phyloP scores from a whole-genome alignment of 2,113 vertebrate genomes.

The Muscicapa adusta region DNA sequence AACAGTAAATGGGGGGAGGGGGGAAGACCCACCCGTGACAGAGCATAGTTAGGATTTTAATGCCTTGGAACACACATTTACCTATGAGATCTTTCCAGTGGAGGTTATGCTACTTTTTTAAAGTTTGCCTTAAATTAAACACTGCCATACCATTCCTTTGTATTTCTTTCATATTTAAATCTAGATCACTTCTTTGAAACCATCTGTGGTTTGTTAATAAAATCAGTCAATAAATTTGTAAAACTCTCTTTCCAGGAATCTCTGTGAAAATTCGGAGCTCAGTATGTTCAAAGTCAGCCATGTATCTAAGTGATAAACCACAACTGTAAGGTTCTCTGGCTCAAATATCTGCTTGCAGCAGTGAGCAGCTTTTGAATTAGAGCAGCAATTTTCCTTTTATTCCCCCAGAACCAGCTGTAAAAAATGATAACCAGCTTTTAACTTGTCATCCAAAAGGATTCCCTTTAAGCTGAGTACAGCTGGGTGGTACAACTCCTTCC shows the following conservation, averaged over 20 bases:
- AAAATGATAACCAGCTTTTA: slow-evolving; percentile 54
- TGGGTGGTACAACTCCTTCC: neutral
- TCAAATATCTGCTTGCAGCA: slow-evolving; percentile 21
- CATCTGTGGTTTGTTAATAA: neutral
- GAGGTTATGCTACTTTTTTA: neutral
- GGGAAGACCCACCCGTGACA: no score
- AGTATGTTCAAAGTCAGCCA: slow-evolving; percentile 18
- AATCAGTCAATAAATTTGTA: neutral
- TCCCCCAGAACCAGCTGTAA: slow-evolving; percentile 33
- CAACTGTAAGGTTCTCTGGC: neutral
- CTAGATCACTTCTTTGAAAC: neutral
- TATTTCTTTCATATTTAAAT: neutral
- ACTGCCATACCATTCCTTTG: neutral
- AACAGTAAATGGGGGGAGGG: neutral
- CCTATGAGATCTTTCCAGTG: neutral
- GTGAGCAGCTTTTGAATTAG: slow-evolving; percentile 29
- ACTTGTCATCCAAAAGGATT: slow-evolving; percentile 40
- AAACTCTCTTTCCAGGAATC: neutral
- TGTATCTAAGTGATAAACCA: neutral
- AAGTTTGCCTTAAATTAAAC: neutral
- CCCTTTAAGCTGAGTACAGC: neutral
- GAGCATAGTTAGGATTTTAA: neutral
- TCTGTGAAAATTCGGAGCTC: slow-evolving; percentile 27
- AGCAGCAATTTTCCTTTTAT: slow-evolving; percentile 45
- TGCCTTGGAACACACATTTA: neutral